Base-by-base conservation (phyloP, 2,113 vertebrate species). In the Gallinago jamesoni region DNA sequence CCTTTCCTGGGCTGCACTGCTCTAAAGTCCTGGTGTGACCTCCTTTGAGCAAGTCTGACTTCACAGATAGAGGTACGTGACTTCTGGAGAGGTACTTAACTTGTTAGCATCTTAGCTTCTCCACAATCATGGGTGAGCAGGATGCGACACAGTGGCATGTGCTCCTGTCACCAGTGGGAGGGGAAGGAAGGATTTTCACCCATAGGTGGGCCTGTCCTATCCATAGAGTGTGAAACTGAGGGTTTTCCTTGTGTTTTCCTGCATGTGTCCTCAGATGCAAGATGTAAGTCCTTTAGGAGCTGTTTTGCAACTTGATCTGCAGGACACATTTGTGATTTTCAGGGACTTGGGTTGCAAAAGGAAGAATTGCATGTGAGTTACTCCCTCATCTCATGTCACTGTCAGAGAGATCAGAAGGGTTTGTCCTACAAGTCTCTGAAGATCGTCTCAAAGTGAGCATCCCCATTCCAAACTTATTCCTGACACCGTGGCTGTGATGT, bases 401-500 rank as follows among this genome's bases (percentile, higher is more conserved):
- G 21, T 24, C 47, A 33, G 47, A 72, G 41, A 5, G 2, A 50
- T 57, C 22, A 63, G 68, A 62, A 75, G 7, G 10, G 4, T 39
- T 78, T 89, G 31, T 35, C 45, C 23, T 56, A 31, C 14, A n/a
- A 53, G 48, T 82, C 73, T 68, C 19, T 87, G 18, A 89, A 68
- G 30, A 64, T 76, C 48, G 27, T 68, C 35, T 45, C 57, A 35
- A 82, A 93, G 7, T 8, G 12, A 81, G 31, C 33, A 64, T 53
- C 22, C 5, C 20, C 4, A 1, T 78, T 59, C 63, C 64, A 69
- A 57, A 25, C 16, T 37, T 43, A 75, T 30, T 67, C 27, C 82
- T 57, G 35, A 35, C 39, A 45, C 41, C 0, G 1, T 5, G 23
- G 10, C 3, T 88, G 41, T 43, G 68, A 60, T 0, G 0, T 76